Evolutionary conservation across 1,140 invertebrate species (phyloP).

Genomic region (Papilio glaucus): DNA sequence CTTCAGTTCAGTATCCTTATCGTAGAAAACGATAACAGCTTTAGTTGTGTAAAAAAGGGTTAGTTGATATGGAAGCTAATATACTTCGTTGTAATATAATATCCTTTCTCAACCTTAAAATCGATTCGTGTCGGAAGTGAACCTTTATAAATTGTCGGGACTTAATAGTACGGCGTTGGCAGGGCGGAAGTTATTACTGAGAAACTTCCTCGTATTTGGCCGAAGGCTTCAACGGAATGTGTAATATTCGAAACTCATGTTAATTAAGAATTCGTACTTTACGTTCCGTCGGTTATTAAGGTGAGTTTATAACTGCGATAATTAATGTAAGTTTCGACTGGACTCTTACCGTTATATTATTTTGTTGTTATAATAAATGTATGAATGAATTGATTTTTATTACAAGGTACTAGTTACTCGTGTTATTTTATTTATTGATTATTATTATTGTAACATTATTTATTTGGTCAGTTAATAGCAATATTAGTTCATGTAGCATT

Average conservation of each 20-base stretch:
- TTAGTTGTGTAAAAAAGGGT: constrained; percentile 4
- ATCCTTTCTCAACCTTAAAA: neutral
- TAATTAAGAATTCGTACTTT: constrained; percentile 20
- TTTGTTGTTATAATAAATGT: too few species aligned
- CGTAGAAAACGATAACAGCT: neutral
- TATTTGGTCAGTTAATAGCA: too few species aligned
- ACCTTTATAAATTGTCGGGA: constrained; percentile 24
- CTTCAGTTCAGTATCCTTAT: too few species aligned
- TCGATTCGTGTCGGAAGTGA: constrained; percentile 18
- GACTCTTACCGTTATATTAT: too few species aligned
- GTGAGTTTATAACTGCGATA: neutral
- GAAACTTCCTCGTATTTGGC: constrained; percentile 15
- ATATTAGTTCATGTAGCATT: too few species aligned
- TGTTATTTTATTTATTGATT: too few species aligned
- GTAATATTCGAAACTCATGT: constrained; percentile 24
- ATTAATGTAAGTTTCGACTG: neutral
- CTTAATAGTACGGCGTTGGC: neutral
- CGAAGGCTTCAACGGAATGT: constrained; percentile 20
- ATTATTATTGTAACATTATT: too few species aligned
- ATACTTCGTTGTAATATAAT: neutral
- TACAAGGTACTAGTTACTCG: too few species aligned
- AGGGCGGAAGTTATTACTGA: constrained; percentile 7
- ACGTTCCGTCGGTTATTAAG: neutral
- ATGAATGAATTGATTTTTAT: too few species aligned
- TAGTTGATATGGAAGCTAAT: too few species aligned